Conservation (phyloP, 2,113 vertebrate genomes). For the Phaethon lepturus region DNA sequence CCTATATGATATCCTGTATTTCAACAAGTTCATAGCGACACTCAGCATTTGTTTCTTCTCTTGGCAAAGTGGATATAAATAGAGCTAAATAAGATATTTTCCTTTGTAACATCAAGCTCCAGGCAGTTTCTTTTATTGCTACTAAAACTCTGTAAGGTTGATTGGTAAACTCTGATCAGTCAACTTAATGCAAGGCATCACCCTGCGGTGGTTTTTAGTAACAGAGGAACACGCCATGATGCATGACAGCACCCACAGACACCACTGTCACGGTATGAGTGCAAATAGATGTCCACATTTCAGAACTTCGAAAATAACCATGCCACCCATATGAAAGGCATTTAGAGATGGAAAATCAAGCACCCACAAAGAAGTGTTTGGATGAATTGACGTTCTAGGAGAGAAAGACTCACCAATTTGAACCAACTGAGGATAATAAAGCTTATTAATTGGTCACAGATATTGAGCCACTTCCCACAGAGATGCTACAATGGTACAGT, state of each 20-base stretch:
- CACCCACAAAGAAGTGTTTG: background rate
- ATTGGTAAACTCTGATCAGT: background rate
- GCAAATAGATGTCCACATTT: background rate
- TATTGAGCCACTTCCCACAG: background rate
- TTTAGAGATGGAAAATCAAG: background rate
- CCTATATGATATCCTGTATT: background rate
- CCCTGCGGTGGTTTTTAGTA: background rate
- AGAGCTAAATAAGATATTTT: background rate
- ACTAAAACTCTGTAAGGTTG: background rate
- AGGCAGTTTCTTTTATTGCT: background rate
- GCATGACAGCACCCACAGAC: background rate
- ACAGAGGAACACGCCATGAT: background rate
- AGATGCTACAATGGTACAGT: background rate
- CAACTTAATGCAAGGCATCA: background rate
- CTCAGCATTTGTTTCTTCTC: background rate
- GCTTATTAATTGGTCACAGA: background rate
- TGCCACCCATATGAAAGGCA: background rate
- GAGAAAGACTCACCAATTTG: background rate
- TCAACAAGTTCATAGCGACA: background rate
- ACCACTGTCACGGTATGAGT: rapidly evolving
- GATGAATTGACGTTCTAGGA: background rate
- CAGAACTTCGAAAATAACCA: background rate
- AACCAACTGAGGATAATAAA: background rate
- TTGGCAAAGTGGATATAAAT: background rate
- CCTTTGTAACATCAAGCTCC: background rate